These are phyloP conservation scores for Nilaparvata lugens DNA, from an alignment of 1,140 invertebrate genomes.

Conservation along the genomic window DNA sequence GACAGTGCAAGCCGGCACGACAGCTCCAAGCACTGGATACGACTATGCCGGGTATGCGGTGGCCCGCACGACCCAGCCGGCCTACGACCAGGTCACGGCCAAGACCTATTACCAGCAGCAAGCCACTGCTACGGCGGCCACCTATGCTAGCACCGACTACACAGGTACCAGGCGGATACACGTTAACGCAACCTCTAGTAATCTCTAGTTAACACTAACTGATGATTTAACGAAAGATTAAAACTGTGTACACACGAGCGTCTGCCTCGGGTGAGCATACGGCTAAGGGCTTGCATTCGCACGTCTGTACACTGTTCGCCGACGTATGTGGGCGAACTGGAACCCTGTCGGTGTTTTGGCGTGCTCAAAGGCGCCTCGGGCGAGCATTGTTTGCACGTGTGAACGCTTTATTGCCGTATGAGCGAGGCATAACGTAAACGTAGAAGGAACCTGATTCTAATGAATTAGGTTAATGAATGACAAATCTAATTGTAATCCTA, in stretches of 20 bases:
- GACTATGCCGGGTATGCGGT: slow-evolving; percentile 59
- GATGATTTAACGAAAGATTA: too few species aligned
- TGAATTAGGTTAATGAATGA: too few species aligned
- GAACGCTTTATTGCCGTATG: background rate
- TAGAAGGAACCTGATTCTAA: background rate
- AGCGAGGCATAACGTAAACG: background rate
- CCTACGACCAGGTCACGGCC: slow-evolving; percentile 50
- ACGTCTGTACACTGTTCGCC: too few species aligned
- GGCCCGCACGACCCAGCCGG: slow-evolving; percentile 41
- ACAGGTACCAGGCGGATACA: slow-evolving; percentile 39
- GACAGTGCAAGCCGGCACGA: slow-evolving; percentile 49
- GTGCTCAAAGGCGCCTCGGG: too few species aligned
- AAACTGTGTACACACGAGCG: too few species aligned
- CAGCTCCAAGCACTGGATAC: slow-evolving; percentile 55
- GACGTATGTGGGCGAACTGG: too few species aligned
- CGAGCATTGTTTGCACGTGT: too few species aligned
- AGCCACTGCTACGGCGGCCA: slow-evolving; percentile 52
- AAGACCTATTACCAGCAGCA: slow-evolving; percentile 59
- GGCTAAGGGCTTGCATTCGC: too few species aligned
- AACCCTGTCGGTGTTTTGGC: too few species aligned
- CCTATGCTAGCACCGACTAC: slow-evolving; percentile 58
- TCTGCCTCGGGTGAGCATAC: too few species aligned
- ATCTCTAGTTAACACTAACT: too few species aligned
- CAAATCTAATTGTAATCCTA: too few species aligned
- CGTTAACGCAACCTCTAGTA: background rate